Percentiles rank a stretch among this genome's conserved stretches.
These are phyloP conservation scores for Agriopis aurantiaria DNA, from an alignment of 2,888 invertebrate genomes.

Conservation along the genomic window DNA sequence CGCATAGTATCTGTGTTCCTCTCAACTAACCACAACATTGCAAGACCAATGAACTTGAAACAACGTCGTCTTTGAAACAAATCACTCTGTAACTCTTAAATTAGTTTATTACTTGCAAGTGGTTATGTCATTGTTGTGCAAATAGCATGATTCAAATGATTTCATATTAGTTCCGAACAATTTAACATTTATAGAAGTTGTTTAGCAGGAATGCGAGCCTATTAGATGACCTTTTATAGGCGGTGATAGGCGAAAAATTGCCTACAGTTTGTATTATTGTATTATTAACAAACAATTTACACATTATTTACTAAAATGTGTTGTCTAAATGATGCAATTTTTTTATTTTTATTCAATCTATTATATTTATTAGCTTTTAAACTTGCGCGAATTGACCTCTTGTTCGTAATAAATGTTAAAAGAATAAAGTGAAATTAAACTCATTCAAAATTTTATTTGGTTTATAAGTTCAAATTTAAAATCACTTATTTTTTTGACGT, in stretches of 20 bases:
- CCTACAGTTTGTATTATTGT: background rate
- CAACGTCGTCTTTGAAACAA: conserved; percentile 10
- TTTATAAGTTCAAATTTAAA: too few relatives aligned
- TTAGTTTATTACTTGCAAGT: conserved; percentile 16
- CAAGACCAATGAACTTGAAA: conserved; percentile 22
- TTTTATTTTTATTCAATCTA: too few relatives aligned
- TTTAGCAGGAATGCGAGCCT: background rate
- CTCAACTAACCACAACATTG: background rate
- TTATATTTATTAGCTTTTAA: too few relatives aligned
- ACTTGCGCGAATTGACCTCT: too few relatives aligned
- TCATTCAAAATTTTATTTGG: too few relatives aligned
- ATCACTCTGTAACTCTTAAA: conserved; percentile 5
- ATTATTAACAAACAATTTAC: too few relatives aligned
- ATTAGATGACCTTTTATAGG: background rate
- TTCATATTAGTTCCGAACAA: conserved; percentile 37
- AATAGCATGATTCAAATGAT: conserved; percentile 41
- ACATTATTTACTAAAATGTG: too few relatives aligned
- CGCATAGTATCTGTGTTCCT: too few relatives aligned
- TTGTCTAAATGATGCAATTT: too few relatives aligned
- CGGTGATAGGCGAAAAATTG: conserved; percentile 3
- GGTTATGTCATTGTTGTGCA: conserved; percentile 41
- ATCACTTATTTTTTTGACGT: too few relatives aligned
- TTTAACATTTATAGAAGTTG: conserved; percentile 27
- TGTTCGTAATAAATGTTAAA: too few relatives aligned
- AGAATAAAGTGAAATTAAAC: too few relatives aligned